Evolutionary conservation across 2,888 invertebrate genomes (phyloP).

Genomic region (Orchesellides sinensis): DNA sequence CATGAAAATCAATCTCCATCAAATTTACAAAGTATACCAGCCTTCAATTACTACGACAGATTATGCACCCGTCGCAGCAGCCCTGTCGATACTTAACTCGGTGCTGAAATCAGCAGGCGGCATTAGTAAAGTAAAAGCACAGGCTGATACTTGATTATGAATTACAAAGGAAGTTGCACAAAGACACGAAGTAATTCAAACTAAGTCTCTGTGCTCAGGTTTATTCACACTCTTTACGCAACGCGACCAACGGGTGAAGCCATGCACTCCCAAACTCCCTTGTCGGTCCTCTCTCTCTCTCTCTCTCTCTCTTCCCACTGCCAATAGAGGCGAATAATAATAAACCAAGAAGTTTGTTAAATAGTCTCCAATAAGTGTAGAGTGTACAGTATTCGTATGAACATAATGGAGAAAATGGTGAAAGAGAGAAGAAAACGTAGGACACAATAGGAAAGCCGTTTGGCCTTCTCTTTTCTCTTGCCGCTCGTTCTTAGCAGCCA

Average conservation of each 20-base stretch:
- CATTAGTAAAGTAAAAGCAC: too few species aligned
- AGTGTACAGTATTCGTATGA: too few species aligned
- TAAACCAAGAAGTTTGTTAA: constrained; percentile 31
- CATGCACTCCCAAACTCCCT: too few species aligned
- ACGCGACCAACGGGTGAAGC: too few species aligned
- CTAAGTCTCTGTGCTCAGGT: not conserved
- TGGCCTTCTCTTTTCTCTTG: constrained; percentile 20
- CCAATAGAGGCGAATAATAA: constrained; percentile 20
- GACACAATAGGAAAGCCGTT: constrained; percentile 14
- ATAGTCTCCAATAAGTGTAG: constrained; percentile 43
- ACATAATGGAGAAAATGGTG: constrained; percentile 10
- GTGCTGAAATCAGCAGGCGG: too few species aligned
- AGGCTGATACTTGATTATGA: too few species aligned
- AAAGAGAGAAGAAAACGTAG: not conserved
- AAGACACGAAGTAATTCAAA: not conserved
- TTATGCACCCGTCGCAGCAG: too few species aligned
- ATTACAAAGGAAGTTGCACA: too few species aligned
- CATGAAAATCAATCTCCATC: too few species aligned
- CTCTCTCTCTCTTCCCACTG: not conserved
- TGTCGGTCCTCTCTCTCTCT: not conserved
- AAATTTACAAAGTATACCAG: too few species aligned
- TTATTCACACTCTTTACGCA: not conserved
- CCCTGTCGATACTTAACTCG: too few species aligned
- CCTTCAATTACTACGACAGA: too few species aligned
- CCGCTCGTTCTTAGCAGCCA: constrained; percentile 6